Evolutionary conservation across 2,797 vertebrate genomes (phyloP).

Genomic region (Sebastes paucispinis): DNA sequence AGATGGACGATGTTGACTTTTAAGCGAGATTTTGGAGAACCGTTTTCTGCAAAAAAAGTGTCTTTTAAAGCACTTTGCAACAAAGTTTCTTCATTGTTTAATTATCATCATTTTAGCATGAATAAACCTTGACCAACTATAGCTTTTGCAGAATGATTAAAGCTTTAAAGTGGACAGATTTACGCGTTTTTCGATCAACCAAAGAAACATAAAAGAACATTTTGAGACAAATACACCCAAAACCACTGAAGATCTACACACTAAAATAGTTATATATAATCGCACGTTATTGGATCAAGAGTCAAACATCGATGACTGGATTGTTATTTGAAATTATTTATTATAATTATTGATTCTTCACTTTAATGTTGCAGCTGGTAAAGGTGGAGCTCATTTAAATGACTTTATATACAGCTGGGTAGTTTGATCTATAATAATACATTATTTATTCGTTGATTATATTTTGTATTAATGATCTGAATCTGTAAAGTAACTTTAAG

Average conservation of each 20-base stretch:
- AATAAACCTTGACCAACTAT: neutral
- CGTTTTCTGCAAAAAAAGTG: conserved; percentile 74
- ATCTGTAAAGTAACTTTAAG: too few species aligned
- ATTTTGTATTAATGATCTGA: too few species aligned
- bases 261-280: neutral
- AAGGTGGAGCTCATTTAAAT: too few species aligned
- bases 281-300: neutral
- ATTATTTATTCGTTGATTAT: too few species aligned
- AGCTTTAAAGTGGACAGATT: neutral
- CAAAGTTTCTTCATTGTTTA: neutral
- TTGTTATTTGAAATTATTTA: neutral
- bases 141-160: neutral
- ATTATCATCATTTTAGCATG: neutral
- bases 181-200: neutral
- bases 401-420: too few species aligned
- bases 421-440: too few species aligned
- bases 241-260: neutral
- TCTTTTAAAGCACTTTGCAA: conserved; percentile 66
- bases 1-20: conserved; percentile 93
- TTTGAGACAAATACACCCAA: neutral
- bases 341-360: too few species aligned
- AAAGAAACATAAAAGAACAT: neutral
- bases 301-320: neutral
- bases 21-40: conserved; percentile 83
- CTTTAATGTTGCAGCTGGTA: too few species aligned